Conservation (phyloP, 37 sponge, comb jelly and placozoan genomes). For the Bolinopsis microptera region DNA sequence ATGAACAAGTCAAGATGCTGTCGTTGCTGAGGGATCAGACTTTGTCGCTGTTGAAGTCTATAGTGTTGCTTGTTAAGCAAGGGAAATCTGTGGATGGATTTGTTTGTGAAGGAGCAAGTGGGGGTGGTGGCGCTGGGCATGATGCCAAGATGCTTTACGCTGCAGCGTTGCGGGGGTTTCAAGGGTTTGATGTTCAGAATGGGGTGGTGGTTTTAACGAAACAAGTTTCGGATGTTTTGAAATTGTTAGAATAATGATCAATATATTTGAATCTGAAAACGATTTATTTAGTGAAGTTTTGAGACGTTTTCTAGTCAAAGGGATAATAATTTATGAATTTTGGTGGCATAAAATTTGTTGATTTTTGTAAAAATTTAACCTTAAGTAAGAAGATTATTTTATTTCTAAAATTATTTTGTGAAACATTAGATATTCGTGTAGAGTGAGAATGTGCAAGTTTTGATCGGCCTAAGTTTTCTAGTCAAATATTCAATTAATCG, state of each 20-base stretch:
- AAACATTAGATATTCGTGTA: too few relatives aligned
- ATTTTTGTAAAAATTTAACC: too few relatives aligned
- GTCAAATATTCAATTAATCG: too few relatives aligned
- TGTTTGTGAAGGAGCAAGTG: background rate
- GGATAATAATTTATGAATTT: too few relatives aligned
- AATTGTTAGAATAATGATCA: background rate
- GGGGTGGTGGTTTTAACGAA: background rate
- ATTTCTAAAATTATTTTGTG: too few relatives aligned
- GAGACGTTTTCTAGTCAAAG: too few relatives aligned
- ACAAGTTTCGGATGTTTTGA: background rate
- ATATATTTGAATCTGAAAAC: too few relatives aligned
- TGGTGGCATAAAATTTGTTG: too few relatives aligned
- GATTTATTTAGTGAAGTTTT: too few relatives aligned
- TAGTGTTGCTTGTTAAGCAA: background rate
- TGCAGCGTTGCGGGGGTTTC: constrained; percentile 5
- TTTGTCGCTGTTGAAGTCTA: background rate
- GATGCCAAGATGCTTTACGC: constrained; percentile 3
- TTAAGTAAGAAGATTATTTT: too few relatives aligned
- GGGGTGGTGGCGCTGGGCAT: background rate
- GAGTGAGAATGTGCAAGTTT: too few relatives aligned
- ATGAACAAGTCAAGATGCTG: background rate
- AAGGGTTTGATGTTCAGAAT: background rate
- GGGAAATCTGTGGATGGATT: background rate
- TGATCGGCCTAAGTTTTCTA: too few relatives aligned
- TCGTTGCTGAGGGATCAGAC: constrained; percentile 9